Base-by-base conservation (phyloP, 2,888 invertebrate species). In the Pyrrhosoma nymphula region DNA sequence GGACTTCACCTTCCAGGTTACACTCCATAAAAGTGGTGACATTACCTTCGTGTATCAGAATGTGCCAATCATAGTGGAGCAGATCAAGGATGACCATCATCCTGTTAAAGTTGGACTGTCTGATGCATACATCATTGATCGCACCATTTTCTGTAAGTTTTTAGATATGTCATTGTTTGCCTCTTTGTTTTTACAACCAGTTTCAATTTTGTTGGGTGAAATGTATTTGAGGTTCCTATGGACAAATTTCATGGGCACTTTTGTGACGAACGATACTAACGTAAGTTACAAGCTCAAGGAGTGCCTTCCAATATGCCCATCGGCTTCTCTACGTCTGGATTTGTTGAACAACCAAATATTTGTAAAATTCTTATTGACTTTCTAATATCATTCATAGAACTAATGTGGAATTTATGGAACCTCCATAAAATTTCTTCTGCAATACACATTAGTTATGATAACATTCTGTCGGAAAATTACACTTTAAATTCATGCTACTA, bases 71-170 rank as follows among this genome's bases (percentile, higher is more conserved):
- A 97, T 98, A 26, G 98, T 99, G 16, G 98, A 98, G 95, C 97
- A 98, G 8, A 99, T 99, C 96, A 98, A 98, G 96, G 99, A 99
- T 96, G 97, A 97, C 56, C 98, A 98, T 95, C 99, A 99, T 97
- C 99, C 99, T 0, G 99, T 99, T 75, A 99, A 99, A 97, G 98
- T 99, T 95, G 99, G 99, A 90, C 98, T 99, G 90, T 99, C 99
- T 91, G 99, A 99, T 97, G 99, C 99, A 0, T 99, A 99, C 97
- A 99, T 99, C 96, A 98, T 99, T 96, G 99, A 99, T 96, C 98
- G 98, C 96, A 98, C 98, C 90, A 97, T 98, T 75, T 98, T 98
- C 97, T 98, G 99, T 99, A 97, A 98, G 98, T 98, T 88, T 47
- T 91, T 75, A 47, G 8, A 47, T 47, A 2, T 47, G 47, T 8